Conservation (phyloP, 2,888 invertebrate species). For the Dynastes maya region DNA sequence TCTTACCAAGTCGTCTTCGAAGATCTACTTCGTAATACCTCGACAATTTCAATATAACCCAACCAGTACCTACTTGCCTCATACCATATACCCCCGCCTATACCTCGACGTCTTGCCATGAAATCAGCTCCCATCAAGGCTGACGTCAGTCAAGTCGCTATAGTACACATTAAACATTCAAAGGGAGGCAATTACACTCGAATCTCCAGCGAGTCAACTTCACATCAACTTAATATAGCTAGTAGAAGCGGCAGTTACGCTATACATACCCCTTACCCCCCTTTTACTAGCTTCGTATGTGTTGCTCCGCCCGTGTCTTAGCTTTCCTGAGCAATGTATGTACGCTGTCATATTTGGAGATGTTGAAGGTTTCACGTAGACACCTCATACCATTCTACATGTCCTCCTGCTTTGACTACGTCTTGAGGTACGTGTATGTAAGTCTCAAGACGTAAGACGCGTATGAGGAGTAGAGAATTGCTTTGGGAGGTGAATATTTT, state of each 20-base stretch:
- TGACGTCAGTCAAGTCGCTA: slow-evolving; percentile 33
- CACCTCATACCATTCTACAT: slow-evolving; percentile 3
- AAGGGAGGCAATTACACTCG: slow-evolving; percentile 49
- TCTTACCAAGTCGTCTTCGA: not conserved
- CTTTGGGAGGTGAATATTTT: not conserved
- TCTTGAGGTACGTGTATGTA: not conserved
- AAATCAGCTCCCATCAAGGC: not conserved
- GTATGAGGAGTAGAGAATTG: not conserved
- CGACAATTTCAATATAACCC: slow-evolving; percentile 22
- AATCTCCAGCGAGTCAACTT: not conserved
- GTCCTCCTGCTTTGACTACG: not conserved
- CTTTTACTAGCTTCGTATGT: not conserved
- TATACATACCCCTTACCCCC: not conserved
- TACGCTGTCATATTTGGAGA: slow-evolving; percentile 28
- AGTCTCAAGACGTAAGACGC: not conserved
- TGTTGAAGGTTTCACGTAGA: slow-evolving; percentile 11
- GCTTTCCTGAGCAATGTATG: too few species aligned
- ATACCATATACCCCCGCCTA: too few species aligned
- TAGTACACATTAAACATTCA: slow-evolving; percentile 47
- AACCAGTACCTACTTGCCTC: not conserved
- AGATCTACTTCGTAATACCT: slow-evolving; percentile 1
- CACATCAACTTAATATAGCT: slow-evolving; percentile 5
- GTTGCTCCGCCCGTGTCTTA: not conserved
- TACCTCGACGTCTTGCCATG: too few species aligned
- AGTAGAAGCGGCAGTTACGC: not conserved